These are phyloP conservation scores for Halocynthia roretzi DNA, from an alignment of 23 tunicate genomes.

Conservation along the genomic window DNA sequence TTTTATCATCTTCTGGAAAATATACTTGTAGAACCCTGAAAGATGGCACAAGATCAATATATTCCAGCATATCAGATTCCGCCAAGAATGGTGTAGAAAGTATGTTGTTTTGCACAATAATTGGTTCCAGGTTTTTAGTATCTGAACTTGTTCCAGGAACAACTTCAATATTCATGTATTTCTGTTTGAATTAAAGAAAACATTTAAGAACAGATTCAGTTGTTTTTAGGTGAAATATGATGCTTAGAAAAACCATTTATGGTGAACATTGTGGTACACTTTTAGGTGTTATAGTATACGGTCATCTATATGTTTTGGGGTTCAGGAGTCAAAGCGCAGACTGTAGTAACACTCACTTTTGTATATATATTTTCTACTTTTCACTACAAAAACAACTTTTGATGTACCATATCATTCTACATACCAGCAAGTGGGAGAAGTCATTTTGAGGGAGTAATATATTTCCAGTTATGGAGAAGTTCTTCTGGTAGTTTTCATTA, in stretches of 20 bases:
- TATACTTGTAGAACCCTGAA: background rate
- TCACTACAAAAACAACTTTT: no score
- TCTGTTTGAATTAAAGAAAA: background rate
- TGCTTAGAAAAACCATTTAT: no score
- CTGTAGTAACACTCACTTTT: no score
- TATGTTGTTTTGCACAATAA: constrained; percentile 16
- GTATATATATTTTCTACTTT: no score
- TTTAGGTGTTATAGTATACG: no score
- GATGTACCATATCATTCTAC: no score
- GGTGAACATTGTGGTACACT: no score
- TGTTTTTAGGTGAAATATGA: no score
- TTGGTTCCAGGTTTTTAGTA: constrained; percentile 5
- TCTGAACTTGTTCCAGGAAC: constrained; percentile 7
- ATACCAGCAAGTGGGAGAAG: background rate
- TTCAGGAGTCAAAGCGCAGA: no score
- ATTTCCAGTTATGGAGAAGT: background rate
- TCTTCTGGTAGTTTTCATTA: background rate
- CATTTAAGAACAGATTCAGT: no score
- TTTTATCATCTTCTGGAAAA: constrained; percentile 1
- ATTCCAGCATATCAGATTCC: constrained; percentile 6
- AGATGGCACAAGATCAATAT: constrained; percentile 6
- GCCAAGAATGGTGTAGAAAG: background rate
- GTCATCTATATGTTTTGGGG: no score
- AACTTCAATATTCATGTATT: constrained; percentile 11
- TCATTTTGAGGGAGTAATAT: background rate